Evolutionary conservation across 2,888 invertebrate genomes (phyloP).

Genomic region (Oscheius sp.): DNA sequence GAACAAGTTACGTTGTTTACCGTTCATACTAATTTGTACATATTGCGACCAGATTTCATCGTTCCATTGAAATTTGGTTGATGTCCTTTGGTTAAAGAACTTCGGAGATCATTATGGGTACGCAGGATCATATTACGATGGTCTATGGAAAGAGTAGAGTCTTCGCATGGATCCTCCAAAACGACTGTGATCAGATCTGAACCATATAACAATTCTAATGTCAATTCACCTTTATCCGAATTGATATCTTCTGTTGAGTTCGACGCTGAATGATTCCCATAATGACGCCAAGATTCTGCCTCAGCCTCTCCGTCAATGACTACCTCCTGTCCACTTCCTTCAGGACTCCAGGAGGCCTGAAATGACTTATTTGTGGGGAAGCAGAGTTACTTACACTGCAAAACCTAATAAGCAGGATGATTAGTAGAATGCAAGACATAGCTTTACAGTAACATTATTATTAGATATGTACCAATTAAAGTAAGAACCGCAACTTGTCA

Average conservation of each 20-base stretch:
- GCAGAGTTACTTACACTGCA: neutral
- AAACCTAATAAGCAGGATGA: neutral
- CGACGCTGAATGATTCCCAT: neutral
- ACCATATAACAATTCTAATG: too few species aligned
- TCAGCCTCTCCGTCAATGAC: constrained; percentile 19
- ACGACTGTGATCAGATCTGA: neutral
- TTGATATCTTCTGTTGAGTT: neutral
- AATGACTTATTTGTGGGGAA: neutral
- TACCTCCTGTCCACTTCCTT: constrained; percentile 24
- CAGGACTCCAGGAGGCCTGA: constrained; percentile 19
- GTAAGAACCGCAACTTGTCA: constrained; percentile 21
- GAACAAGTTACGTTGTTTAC: neutral
- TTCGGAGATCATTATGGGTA: constrained; percentile 48
- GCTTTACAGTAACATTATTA: constrained; percentile 6
- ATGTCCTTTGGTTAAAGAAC: constrained; percentile 43
- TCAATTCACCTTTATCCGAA: too few species aligned
- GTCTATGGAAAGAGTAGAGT: constrained; percentile 29
- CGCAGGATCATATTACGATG: constrained; percentile 27
- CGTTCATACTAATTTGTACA: constrained; percentile 46
- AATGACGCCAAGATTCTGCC: neutral
- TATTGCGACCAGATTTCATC: constrained; percentile 47
- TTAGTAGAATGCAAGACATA: neutral
- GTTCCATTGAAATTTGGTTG: constrained; percentile 42
- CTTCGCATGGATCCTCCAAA: constrained; percentile 5
- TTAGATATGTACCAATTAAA: constrained; percentile 9